A percentile compares a stretch with the other conserved stretches of the same genome.
These are phyloP conservation scores for Zygothrica quintamaculata DNA, from an alignment of 2,888 invertebrate genomes.

Conservation along the genomic window DNA sequence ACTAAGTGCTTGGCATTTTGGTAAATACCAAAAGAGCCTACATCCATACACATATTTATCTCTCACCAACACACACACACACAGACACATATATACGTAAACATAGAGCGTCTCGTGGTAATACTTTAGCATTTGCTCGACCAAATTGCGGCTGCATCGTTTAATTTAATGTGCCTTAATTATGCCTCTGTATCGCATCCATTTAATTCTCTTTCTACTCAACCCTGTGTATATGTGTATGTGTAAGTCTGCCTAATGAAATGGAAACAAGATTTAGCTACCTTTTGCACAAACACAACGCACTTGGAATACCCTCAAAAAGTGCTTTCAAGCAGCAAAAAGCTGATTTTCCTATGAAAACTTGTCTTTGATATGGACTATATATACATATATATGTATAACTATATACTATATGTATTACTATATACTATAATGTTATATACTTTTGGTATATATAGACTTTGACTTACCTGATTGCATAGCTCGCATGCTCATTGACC, in stretches of 20 bases:
- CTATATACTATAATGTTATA: too few relatives aligned
- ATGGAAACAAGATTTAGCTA: constrained; percentile 26
- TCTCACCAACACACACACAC: constrained; percentile 10
- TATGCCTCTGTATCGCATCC: constrained; percentile 29
- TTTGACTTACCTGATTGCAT: not conserved
- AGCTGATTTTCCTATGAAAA: not conserved
- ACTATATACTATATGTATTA: not conserved
- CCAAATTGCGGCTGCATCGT: constrained; percentile 61
- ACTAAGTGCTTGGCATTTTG: constrained; percentile 67
- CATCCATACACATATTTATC: not conserved
- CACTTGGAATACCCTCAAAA: not conserved
- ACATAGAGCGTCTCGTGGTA: constrained; percentile 15
- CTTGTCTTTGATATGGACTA: not conserved
- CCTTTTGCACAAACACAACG: not conserved
- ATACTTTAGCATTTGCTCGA: constrained; percentile 65
- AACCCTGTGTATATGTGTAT: not conserved
- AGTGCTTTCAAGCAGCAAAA: too few relatives aligned
- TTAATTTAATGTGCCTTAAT: constrained; percentile 57
- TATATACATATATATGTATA: not conserved
- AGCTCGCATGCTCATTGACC: constrained; percentile 25
- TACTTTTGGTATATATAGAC: too few relatives aligned
- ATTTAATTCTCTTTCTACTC: constrained; percentile 8
- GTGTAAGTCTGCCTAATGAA: constrained; percentile 20
- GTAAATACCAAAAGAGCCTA: constrained; percentile 59
- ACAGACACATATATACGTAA: not conserved